Percentiles rank a stretch among this genome's conserved stretches.
These are phyloP conservation scores for Dallia pectoralis DNA, from an alignment of 2,797 vertebrate species.

Conservation along the genomic window DNA sequence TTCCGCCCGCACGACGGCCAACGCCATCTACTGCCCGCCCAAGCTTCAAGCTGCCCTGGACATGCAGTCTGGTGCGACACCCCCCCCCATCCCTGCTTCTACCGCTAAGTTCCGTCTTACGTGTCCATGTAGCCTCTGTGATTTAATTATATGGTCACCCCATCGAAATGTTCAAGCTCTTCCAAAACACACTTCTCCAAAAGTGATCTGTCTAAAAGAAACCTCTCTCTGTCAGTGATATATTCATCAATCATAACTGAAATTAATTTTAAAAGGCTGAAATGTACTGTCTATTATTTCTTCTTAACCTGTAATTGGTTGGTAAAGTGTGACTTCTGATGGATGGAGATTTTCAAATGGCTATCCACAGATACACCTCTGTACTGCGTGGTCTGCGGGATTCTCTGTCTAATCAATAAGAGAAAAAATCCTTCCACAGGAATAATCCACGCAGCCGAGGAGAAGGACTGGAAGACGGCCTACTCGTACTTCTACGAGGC, in stretches of 20 bases:
- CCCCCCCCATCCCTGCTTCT: background rate
- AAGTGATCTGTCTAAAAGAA: no score
- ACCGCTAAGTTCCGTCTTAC: background rate
- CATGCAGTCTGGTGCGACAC: constrained; percentile 92
- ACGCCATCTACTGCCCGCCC: constrained; percentile 97
- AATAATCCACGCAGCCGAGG: constrained; percentile 96
- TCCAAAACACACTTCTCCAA: no score
- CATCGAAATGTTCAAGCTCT: no score
- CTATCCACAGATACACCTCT: background rate
- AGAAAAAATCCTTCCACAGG: constrained; percentile 64
- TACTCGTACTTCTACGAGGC: constrained; percentile 99
- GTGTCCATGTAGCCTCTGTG: background rate
- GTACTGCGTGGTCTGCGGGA: background rate
- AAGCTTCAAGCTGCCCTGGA: constrained; percentile 97
- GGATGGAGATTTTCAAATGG: no score
- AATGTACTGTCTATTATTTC: no score
- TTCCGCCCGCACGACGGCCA: constrained; percentile 95
- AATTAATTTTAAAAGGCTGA: no score
- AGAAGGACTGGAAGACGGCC: constrained; percentile 99
- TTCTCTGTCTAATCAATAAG: background rate
- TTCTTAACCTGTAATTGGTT: no score
- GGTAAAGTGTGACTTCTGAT: no score
- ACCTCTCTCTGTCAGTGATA: no score
- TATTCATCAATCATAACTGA: no score
- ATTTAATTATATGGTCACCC: background rate